Evolutionary conservation across 53 echinoderm and acorn worm species (phyloP), one percentile per base, ranked within the genome.

Genomic region (Echinarachnius parma): DNA sequence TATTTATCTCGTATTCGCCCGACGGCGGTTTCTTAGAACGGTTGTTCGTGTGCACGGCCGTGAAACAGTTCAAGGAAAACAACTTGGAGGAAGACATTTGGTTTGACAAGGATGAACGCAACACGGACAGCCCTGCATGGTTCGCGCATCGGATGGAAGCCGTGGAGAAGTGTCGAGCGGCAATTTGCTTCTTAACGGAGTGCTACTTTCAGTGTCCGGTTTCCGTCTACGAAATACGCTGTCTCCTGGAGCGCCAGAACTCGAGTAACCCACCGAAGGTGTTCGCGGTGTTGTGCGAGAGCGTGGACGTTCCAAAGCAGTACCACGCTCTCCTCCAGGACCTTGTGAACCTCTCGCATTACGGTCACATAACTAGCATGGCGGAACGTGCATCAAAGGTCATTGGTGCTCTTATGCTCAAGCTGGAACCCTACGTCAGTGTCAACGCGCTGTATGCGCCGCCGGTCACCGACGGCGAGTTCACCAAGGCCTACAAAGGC

Each of bases 101-200:
- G 96, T 96, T 96, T 63, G 96, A 96, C 62, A 96, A 88, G 36
- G 96, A 91, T 47, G 96, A 96, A 37, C 75, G 85, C 44, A 95
- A 91, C 37, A 91, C 90, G 28, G 82, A 84, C 60, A 91, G 85
- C 59, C 87, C 91, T 7, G 70, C 91, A 0, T 96, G 96, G 96
- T 91, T 96, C 52, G 91, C 96, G 0, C 91, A 96, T 72, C 84
- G 96, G 27, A 87, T 96, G 96, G 96, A 96, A 50, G 85, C 85
- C 1, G 87, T 87, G 0, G 96, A 96, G 39, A 81, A 82, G 60
- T 96, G 96, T 44, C 60, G 88, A 5, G 96, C 96, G 29, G 91
- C 91, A 2, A 69, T 96, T 15, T 91, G 91, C 27, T 78, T 96
- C 49, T 46, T 96, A 26, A 81, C 90, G 20, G 68, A 78, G 28